Base-by-base conservation (phyloP, 2,888 invertebrate species). In the Eupithecia exiguata region DNA sequence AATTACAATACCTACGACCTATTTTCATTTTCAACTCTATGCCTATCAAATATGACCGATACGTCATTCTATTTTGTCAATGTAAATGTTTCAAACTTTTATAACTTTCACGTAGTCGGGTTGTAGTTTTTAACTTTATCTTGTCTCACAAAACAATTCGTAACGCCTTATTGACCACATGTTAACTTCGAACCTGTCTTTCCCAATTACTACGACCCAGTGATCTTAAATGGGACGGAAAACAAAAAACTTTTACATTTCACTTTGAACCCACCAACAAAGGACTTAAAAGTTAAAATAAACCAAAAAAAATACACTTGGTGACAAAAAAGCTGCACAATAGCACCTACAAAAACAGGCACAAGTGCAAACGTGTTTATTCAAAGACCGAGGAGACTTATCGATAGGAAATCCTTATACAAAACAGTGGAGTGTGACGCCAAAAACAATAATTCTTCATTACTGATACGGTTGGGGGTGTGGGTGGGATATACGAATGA, bases 371-470 rank as follows among this genome's bases (percentile, higher is more conserved):
- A 91, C 92, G 92, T 92, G 93, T 90, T 90, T 88, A 87, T 85
- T 84, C 85, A 87, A 89, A 88, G 86, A 89, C 83, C 86, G 83
- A 82, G 86, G 85, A 87, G 91, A 89, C 90, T 92, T 92, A 92
- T 86, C 85, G 84, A 87, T 90, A 90, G 91, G 89, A 93, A 92
- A 93, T 93, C 92, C 91, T 88, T 84, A 87, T 80, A 92, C 91
- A 92, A 92, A 93, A 92, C 90, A 92, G 86, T 90, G 82, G 86
- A 90, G 89, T 88, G 90, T 91, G 89, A 92, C 89, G 90, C 87
- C 85, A 89, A 89, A 93, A 92, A 93, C 93, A 92, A 93, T 94
- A 93, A 94, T 92, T 93, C 91, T 92, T 92, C 90, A 91, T 92
- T 92, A 91, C 85, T 83, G 84, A 85, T 88, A 81, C 81, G 76